Conservation (phyloP, 2,113 vertebrate genomes). For the Prietella phreatophila region DNA sequence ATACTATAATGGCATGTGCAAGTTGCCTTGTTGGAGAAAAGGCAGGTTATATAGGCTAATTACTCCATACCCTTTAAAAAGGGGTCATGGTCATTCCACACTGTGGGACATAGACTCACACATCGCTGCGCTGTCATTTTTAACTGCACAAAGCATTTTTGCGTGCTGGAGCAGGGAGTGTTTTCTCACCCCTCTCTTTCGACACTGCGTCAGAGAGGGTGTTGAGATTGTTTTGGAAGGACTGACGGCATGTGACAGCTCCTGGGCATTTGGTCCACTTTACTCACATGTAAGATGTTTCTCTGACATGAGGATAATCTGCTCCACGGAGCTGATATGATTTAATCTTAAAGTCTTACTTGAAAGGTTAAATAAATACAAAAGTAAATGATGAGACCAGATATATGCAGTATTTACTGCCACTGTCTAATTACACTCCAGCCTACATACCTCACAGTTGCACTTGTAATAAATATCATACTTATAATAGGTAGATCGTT, state of each 20-base stretch:
- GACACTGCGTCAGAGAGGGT: conserved; percentile 49
- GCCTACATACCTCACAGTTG: not conserved
- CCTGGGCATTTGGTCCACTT: conserved; percentile 12
- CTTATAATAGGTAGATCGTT: not conserved
- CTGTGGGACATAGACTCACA: conserved; percentile 66
- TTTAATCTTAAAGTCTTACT: not conserved
- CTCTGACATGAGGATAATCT: not conserved
- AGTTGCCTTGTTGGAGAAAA: conserved; percentile 11
- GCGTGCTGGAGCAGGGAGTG: conserved; percentile 38
- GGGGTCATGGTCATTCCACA: conserved; percentile 63
- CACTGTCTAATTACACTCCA: conserved; percentile 5
- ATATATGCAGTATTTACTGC: not conserved
- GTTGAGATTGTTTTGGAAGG: conserved; percentile 62
- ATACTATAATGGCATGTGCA: not conserved
- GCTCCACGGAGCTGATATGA: not conserved
- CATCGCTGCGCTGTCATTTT: conserved; percentile 57
- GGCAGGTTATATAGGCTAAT: conserved; percentile 34
- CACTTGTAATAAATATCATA: not conserved
- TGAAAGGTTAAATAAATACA: not conserved
- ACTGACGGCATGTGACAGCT: conserved; percentile 9
- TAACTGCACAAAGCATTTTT: conserved; percentile 54
- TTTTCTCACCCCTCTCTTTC: conserved; percentile 57
- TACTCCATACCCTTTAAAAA: conserved; percentile 52
- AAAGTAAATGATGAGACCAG: not conserved
- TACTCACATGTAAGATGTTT: not conserved